A percentile compares a stretch with the other conserved stretches of the same genome.
Evolutionary conservation across 2,113 vertebrate species (phyloP).

Genomic region (Hemibagrus wyckioides): DNA sequence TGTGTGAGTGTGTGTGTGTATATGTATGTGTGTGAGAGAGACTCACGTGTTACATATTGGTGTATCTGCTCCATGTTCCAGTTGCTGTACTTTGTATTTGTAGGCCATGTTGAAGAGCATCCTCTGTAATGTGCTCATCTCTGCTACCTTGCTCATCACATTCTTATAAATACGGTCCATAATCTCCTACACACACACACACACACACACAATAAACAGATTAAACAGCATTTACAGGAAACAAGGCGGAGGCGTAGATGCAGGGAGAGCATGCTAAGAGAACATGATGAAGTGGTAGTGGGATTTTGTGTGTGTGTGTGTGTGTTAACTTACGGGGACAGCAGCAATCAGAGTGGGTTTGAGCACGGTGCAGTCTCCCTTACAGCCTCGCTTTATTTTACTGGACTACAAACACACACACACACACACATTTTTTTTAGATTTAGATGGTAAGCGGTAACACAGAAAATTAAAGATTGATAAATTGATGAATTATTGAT

Average conservation of each 20-base stretch:
- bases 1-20: neutral
- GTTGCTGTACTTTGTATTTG: constrained; percentile 93
- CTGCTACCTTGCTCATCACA: constrained; percentile 96
- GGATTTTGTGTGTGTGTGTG: neutral
- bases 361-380: constrained; percentile 87
- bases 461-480: too few relatives aligned
- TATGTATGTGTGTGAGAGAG: neutral
- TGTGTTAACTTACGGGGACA: constrained; percentile 82
- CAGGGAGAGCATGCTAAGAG: neutral
- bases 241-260: neutral
- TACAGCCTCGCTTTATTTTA: constrained; percentile 96
- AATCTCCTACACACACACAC: constrained; percentile 82
- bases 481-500: too few relatives aligned
- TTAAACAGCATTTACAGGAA: neutral
- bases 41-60: constrained; percentile 93
- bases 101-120: constrained; percentile 93
- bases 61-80: constrained; percentile 92
- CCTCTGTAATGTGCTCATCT: constrained; percentile 91
- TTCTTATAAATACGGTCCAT: constrained; percentile 99
- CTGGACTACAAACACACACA: constrained; percentile 79
- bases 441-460: neutral
- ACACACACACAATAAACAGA: neutral
- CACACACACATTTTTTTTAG: constrained; percentile 1
- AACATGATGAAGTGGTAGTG: neutral
- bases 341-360: constrained; percentile 93